Evolutionary conservation across 2,888 invertebrate species (phyloP), one percentile per base, ranked within the genome.

Genomic region (Orthosia gothica): DNA sequence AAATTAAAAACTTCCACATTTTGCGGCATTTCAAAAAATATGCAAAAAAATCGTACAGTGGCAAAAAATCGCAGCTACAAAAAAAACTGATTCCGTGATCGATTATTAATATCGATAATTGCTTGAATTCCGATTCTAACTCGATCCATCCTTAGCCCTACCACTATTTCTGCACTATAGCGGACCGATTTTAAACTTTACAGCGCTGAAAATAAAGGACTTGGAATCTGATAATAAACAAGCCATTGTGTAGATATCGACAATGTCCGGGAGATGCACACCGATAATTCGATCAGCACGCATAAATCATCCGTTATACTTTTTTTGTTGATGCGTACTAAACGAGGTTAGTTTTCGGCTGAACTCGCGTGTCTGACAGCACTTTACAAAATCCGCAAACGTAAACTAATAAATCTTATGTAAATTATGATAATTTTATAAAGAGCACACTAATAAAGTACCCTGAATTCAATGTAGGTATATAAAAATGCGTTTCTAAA

Each of bases 231-330:
- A 62, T 63, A 20, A 20, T 68, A 13, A 32, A 47, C 58, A 75
- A 66, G 47, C 45, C 63, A 66, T 65, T 75, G 59, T 70, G 57
- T 90, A 89, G 87, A 90, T 91, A 91, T 92, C 90, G 89, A 70
- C 66, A 66, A 71, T 88, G 84, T 95, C 95, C 95, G 93, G 96
- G 96, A 93, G 93, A 93, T 94, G 69, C 94, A 94, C 93, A 88
- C 92, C 92, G 92, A 93, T 95, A 95, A 95, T 86, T 95, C 94
- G 94, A 94, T 93, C 94, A 91, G 75, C 91, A 93, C 92, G 93
- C 91, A 91, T 87, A 80, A 26, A 83, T 93, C 88, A 87, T 90
- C 89, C 88, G 88, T 87, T 88, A 85, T 80, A 83, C 74, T 85
- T 87, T 88, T 87, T 87, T 86, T 87, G 79, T 64, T 72, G 70